Percentiles rank a stretch among this genome's conserved stretches.
Conservation (phyloP, 2,888 invertebrate species). For the Lampropteryx suffumata region DNA sequence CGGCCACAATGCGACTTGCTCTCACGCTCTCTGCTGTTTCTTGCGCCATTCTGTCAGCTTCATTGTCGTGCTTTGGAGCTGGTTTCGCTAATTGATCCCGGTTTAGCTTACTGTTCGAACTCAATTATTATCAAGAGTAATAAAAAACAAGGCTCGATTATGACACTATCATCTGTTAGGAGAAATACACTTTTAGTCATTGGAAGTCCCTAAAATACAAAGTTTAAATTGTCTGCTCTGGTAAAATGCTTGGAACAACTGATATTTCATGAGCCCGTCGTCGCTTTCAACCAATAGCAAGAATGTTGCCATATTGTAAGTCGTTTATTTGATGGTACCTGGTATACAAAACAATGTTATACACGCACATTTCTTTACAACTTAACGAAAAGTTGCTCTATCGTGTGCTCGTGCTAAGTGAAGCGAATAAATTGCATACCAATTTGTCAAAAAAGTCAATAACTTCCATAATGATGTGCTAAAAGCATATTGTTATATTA, state of each 20-base stretch:
- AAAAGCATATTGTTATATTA: neutral
- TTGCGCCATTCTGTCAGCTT: constrained; percentile 66
- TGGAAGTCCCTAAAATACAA: too few relatives aligned
- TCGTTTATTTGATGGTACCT: too few relatives aligned
- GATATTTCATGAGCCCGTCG: too few relatives aligned
- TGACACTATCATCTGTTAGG: too few relatives aligned
- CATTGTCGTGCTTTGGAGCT: constrained; percentile 43
- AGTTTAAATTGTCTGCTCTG: too few relatives aligned
- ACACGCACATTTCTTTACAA: too few relatives aligned
- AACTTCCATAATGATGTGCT: neutral
- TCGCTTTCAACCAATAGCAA: too few relatives aligned
- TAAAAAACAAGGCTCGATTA: too few relatives aligned
- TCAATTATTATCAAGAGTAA: constrained; percentile 27
- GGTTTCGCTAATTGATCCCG: constrained; percentile 44
- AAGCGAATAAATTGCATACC: constrained; percentile 3
- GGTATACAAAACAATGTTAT: too few relatives aligned
- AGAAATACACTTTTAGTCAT: too few relatives aligned
- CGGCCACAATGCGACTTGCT: constrained; percentile 61
- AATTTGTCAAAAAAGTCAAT: neutral
- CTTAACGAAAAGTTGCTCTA: neutral
- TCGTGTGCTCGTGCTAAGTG: constrained; percentile 1
- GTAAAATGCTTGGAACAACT: too few relatives aligned
- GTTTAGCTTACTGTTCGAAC: constrained; percentile 38
- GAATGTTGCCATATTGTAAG: too few relatives aligned
- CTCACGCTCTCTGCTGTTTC: constrained; percentile 73